Percentiles rank a stretch among this genome's conserved stretches.
Conservation (phyloP, 2,888 invertebrate genomes). For the Torymus tubicola region DNA sequence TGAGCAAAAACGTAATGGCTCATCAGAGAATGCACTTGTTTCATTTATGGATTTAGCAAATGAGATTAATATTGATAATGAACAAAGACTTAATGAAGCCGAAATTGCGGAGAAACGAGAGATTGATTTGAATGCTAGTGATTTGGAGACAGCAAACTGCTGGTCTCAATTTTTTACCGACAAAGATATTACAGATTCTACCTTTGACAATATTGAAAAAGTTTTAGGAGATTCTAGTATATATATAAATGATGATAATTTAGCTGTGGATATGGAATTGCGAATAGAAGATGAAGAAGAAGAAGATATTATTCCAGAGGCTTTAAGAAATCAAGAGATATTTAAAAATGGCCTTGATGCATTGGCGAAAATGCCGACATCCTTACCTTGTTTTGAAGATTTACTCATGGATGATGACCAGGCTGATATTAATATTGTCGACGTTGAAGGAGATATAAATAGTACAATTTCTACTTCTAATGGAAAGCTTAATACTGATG, state of each 20-base stretch:
- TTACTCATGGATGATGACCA: slow-evolving; percentile 61
- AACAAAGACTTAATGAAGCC: slow-evolving; percentile 18
- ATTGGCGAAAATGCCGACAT: slow-evolving; percentile 20
- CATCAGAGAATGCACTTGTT: slow-evolving; percentile 41
- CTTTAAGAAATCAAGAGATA: slow-evolving; percentile 52
- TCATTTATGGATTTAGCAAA: slow-evolving; percentile 49
- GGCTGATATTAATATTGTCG: slow-evolving; percentile 28
- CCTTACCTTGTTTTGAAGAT: slow-evolving; percentile 55
- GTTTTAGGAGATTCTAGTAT: slow-evolving; percentile 22
- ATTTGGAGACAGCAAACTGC: slow-evolving; percentile 36
- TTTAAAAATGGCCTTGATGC: slow-evolving; percentile 27
- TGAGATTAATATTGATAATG: slow-evolving; percentile 30
- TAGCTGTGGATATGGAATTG: slow-evolving; percentile 50
- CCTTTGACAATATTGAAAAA: slow-evolving; percentile 44
- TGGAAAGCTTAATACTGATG: slow-evolving; percentile 12
- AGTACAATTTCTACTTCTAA: not conserved
- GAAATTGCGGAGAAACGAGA: slow-evolving; percentile 10
- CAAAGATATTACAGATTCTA: slow-evolving; percentile 35
- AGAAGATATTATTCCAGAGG: slow-evolving; percentile 65
- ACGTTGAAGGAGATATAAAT: slow-evolving; percentile 5
- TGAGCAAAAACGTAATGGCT: slow-evolving; percentile 20
- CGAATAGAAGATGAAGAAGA: slow-evolving; percentile 58
- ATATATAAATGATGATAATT: slow-evolving; percentile 35
- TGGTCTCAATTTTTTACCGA: slow-evolving; percentile 44
- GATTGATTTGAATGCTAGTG: not conserved